Evolutionary conservation across 1,140 invertebrate genomes (phyloP), one percentile per base, ranked within the genome.

Genomic region (Drosophila funebris): DNA sequence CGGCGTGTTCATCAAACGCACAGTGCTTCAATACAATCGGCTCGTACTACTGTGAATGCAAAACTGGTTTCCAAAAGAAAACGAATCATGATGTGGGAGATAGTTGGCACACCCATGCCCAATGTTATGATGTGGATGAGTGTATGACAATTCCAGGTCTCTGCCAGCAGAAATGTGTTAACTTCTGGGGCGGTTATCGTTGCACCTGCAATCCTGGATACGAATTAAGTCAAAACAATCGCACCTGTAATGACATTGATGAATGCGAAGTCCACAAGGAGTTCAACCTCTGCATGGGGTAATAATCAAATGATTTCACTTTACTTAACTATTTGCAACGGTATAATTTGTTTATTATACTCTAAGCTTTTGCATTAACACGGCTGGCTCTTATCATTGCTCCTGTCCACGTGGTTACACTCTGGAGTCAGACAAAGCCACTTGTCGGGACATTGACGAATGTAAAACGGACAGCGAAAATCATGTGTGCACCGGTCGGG

Each of bases 381-480:
- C 95, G 1, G 95, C 95, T 0, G 98, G 98, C 3, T 97, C 96
- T 37, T 99, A 96, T 90, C 92, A 93, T 41, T 99, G 98, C 92
- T 92, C 93, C 8, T 99, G 98, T 92, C 98, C 98, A 0, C 91
- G 94, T 2, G 98, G 98, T 0, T 99, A 98, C 91, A 93, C 92
- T 16, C 92, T 97, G 3, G 93, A 94, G 0, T 81, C 92, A 4
- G 96, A 97, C 83, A 93, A 93, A 14, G 93, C 95, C 44, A 95
- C 95, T 16, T 98, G 97, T 78, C 94, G 95, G 95, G 97, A 99
- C 93, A 96, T 98, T 70, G 95, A 99, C 90, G 98, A 99, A 92
- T 99, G 97, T 83, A 92, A 93, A n/a, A 91, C 91, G 1, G 93
- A 93, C 0, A 93, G 93, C 7, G 39, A 41, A 0, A 72, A 75